Evolutionary conservation across 1,140 invertebrate genomes (phyloP).

Genomic region (Lepidurus arcticus): DNA sequence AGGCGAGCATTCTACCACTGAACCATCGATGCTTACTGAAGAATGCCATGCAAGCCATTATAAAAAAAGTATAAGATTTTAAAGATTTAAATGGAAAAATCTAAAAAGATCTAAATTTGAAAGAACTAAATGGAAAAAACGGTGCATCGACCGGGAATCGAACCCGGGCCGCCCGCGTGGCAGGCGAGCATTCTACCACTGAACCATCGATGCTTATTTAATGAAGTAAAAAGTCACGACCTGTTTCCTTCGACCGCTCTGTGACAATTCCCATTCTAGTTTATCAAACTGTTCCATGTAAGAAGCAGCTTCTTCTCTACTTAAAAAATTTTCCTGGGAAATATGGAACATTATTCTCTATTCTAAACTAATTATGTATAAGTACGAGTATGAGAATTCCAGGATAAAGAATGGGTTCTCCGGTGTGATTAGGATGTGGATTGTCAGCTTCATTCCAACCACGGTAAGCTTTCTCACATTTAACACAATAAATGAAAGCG

Average conservation of each 20-base stretch:
- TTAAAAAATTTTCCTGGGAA: constrained; percentile 64
- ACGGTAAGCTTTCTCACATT: constrained; percentile 65
- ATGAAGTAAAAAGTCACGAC: constrained; percentile 42
- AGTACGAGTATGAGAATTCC: constrained; percentile 61
- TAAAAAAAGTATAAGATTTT: too few species aligned
- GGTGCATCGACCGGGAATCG: constrained; percentile 76
- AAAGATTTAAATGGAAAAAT: too few species aligned
- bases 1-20: too few species aligned
- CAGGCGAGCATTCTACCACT: constrained; percentile 91
- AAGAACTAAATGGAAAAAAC: constrained; percentile 36
- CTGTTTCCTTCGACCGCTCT: constrained; percentile 93
- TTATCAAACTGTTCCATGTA: constrained; percentile 68
- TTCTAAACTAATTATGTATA: constrained; percentile 26
- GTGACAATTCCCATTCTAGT: constrained; percentile 82
- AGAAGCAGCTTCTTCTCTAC: constrained; percentile 58
- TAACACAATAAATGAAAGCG: constrained; percentile 67
- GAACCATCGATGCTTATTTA: constrained; percentile 64
- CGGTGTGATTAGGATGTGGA: constrained; percentile 61
- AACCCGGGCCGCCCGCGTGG: constrained; percentile 85
- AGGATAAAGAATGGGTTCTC: constrained; percentile 55
- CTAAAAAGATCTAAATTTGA: too few species aligned
- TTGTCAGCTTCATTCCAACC: constrained; percentile 58
- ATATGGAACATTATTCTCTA: constrained; percentile 36
- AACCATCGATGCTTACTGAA: too few species aligned
- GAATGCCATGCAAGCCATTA: too few species aligned